Percentiles rank a stretch among this genome's conserved stretches.
Conservation (phyloP, 2,888 invertebrate species). For the Drosophila mulleri region DNA sequence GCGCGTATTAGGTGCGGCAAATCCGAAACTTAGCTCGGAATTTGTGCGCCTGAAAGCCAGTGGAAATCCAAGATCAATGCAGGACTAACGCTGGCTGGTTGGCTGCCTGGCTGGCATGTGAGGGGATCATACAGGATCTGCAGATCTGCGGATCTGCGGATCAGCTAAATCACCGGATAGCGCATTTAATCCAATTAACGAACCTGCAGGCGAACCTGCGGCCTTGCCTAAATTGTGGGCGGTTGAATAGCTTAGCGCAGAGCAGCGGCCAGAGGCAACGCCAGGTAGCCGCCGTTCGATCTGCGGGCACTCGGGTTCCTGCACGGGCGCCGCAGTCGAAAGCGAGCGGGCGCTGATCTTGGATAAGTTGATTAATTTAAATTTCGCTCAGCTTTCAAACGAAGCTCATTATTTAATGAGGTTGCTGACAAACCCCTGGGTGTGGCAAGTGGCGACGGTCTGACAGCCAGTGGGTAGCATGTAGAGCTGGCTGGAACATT, state of each 20-base stretch:
- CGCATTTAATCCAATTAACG: slow-evolving; percentile 79
- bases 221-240: slow-evolving; percentile 71
- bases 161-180: slow-evolving; percentile 56
- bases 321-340: slow-evolving; percentile 1
- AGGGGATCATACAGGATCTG: slow-evolving; percentile 40
- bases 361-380: slow-evolving; percentile 77
- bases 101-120: neutral
- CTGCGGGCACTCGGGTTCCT: slow-evolving; percentile 42
- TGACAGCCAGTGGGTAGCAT: slow-evolving; percentile 30
- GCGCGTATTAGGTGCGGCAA: slow-evolving; percentile 66
- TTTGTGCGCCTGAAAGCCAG: slow-evolving; percentile 62
- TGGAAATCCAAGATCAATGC: slow-evolving; percentile 69
- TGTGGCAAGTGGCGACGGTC: slow-evolving; percentile 60
- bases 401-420: slow-evolving; percentile 79
- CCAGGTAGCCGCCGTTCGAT: slow-evolving; percentile 7
- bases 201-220: slow-evolving; percentile 38
- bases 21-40: slow-evolving; percentile 75
- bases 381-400: slow-evolving; percentile 76
- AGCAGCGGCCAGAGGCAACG: neutral
- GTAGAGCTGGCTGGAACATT: neutral
- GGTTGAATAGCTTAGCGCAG: slow-evolving; percentile 66
- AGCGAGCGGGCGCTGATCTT: slow-evolving; percentile 44
- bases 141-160: slow-evolving; percentile 29
- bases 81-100: slow-evolving; percentile 52
- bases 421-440: slow-evolving; percentile 69